These are phyloP conservation scores for Poecilia wingei DNA, from an alignment of 2,797 vertebrate species.

Conservation along the genomic window DNA sequence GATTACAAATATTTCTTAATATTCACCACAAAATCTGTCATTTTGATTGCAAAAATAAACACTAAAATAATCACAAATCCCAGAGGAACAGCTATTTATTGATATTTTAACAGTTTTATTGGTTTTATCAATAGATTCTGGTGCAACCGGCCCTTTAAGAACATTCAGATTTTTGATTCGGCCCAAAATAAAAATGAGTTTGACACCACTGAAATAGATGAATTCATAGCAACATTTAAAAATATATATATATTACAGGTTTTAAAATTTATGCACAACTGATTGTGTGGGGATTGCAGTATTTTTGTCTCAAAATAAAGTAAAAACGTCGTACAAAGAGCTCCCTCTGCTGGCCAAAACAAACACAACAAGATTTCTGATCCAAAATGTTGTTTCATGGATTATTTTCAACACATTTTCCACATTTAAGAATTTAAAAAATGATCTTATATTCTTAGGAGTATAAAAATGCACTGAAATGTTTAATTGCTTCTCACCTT, in stretches of 20 bases:
- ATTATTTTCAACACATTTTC: not conserved
- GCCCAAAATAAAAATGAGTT: too few species aligned
- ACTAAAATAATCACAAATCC: too few species aligned
- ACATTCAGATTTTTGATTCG: too few species aligned
- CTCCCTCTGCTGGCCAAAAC: not conserved
- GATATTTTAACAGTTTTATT: too few species aligned
- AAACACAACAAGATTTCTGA: not conserved
- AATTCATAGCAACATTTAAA: not conserved
- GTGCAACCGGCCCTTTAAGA: too few species aligned
- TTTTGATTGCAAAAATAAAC: too few species aligned
- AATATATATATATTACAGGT: not conserved
- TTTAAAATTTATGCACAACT: not conserved
- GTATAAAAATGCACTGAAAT: not conserved
- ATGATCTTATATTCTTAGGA: not conserved
- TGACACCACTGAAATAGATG: not conserved
- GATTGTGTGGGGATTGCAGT: not conserved
- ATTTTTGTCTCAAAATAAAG: not conserved
- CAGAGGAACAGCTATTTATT: too few species aligned
- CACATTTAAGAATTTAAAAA: not conserved
- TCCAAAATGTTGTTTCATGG: not conserved
- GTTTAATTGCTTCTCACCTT: constrained; percentile 79
- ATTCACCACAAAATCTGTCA: too few species aligned
- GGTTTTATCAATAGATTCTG: too few species aligned
- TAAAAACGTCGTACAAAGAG: not conserved
- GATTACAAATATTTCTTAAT: too few species aligned